Percentiles rank a stretch among this genome's conserved stretches.
phyloP scores from a whole-genome alignment of 2,113 vertebrate species.

The Theropithecus gelada region DNA sequence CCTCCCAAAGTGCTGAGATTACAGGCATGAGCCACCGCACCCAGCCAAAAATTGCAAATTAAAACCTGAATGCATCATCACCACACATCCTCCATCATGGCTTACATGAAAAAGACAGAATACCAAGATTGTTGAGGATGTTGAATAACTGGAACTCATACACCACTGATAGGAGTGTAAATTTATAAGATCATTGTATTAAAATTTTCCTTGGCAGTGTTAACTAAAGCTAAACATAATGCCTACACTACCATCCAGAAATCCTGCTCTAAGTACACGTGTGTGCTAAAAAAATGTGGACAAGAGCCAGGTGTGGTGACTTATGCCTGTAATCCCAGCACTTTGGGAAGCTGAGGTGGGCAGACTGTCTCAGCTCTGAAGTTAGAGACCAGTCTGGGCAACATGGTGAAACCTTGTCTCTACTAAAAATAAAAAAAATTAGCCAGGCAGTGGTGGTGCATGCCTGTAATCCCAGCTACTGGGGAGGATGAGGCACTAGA shows the following conservation, averaged over 20 bases:
- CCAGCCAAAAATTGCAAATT: background rate
- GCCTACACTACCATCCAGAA: background rate
- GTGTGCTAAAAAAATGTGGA: background rate
- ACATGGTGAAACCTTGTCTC: too few relatives aligned
- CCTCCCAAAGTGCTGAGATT: too few relatives aligned
- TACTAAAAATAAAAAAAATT: too few relatives aligned
- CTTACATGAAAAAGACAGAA: background rate
- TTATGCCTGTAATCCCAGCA: too few relatives aligned
- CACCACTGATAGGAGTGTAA: background rate
- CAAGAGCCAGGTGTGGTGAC: background rate
- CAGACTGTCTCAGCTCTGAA: too few relatives aligned
- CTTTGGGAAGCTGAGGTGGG: too few relatives aligned
- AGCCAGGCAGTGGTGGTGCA: too few relatives aligned
- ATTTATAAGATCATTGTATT: background rate
- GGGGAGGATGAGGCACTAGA: too few relatives aligned
- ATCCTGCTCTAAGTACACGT: background rate
- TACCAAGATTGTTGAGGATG: background rate
- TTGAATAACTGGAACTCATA: background rate
- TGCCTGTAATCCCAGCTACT: too few relatives aligned
- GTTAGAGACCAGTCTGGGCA: too few relatives aligned
- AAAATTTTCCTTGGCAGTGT: background rate
- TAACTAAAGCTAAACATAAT: background rate
- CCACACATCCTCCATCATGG: background rate
- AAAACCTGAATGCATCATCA: background rate
- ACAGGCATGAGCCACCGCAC: too few relatives aligned